Evolutionary conservation across 2,888 invertebrate species (phyloP), one percentile per base, ranked within the genome.

Genomic region (Melinopterus prodromus): DNA sequence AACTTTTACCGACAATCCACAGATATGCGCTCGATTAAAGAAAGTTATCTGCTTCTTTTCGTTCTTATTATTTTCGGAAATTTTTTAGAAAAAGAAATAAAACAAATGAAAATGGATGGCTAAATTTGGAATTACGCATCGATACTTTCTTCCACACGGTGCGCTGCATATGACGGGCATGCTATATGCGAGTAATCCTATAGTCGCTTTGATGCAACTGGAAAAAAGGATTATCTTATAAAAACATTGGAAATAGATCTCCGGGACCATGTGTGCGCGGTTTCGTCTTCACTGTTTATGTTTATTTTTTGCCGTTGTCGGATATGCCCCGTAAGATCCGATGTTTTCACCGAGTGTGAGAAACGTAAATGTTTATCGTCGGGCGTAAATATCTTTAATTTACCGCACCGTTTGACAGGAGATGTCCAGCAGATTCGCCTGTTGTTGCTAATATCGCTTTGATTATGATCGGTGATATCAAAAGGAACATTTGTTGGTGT

Each of bases 221-320:
- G 53, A 53, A 53, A 53, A 53, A 53, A 53, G 53, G 53, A 53
- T 53, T 53, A 53, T 53, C 53, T 53, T 53, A 53, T 53, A 53
- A 53, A 53, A 53, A 53, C 53, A 53, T 53, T 53, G 9, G 53
- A 53, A 53, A 53, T 53, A 53, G 53, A 53, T 53, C 53, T 53
- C 53, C 9, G 53, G 53, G 53, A 53, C 53, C 53, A 53, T 53
- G 53, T 53, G 53, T 53, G 53, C 53, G 53, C 53, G 53, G 53
- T 53, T 53, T 53, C 53, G 53, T 53, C 53, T 53, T 53, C 53
- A 2, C 53, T 53, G 53, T 53, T 53, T 53, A 53, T 53, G 53
- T 53, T 53, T 53, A 53, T 53, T 53, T 53, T 53, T 53, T 53
- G 53, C 53, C 53, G 53, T 53, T 53, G 53, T 53, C 53, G 53